Conservation (phyloP, 1,140 invertebrate species). For the Asobara japonica region DNA sequence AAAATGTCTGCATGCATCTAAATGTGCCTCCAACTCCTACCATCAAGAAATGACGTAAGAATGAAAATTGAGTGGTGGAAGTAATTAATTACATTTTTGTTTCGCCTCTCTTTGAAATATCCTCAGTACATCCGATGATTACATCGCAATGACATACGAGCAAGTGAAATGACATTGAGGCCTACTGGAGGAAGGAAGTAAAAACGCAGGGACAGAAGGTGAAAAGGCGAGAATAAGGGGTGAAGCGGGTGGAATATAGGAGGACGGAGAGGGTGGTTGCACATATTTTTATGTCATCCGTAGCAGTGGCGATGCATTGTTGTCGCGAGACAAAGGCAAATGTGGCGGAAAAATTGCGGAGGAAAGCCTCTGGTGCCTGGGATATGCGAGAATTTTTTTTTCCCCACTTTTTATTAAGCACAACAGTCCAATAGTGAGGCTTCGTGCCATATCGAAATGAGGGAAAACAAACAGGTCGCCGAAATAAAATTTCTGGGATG, state of each 20-base stretch:
- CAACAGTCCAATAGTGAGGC: conserved; percentile 1
- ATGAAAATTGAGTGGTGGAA: not conserved
- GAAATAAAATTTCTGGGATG: not conserved
- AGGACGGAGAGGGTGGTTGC: conserved; percentile 43
- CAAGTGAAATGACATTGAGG: not conserved
- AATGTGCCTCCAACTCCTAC: not conserved
- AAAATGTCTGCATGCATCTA: no score
- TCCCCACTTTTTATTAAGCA: not conserved
- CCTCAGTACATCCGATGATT: not conserved
- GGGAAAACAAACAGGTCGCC: not conserved
- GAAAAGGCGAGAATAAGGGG: conserved; percentile 28
- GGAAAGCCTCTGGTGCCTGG: conserved; percentile 47
- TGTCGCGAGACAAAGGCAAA: conserved; percentile 67
- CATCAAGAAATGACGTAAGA: not conserved
- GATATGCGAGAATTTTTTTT: conserved; percentile 16
- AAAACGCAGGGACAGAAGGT: not conserved
- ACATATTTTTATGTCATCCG: conserved; percentile 66
- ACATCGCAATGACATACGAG: not conserved
- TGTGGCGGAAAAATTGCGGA: conserved; percentile 66
- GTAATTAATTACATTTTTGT: not conserved
- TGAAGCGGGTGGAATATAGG: conserved; percentile 38
- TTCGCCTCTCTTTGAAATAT: not conserved
- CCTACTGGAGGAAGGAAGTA: not conserved
- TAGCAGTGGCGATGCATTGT: conserved; percentile 62
- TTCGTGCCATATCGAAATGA: conserved; percentile 5